Evolutionary conservation across 2,797 vertebrate genomes (phyloP).

Genomic region (Neosilurus hyrtlii): DNA sequence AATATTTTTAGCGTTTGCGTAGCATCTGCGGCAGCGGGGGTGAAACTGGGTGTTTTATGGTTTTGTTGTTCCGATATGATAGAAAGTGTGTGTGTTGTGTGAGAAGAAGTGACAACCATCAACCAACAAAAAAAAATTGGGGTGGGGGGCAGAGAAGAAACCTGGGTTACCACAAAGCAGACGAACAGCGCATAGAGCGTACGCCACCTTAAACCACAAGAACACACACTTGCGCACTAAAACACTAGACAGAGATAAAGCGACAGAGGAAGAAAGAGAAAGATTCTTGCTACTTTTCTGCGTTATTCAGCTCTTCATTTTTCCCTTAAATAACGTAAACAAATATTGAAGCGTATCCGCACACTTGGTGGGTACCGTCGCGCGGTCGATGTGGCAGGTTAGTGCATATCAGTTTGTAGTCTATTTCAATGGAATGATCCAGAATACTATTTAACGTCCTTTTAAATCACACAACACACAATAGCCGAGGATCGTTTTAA

Average conservation of each 20-base stretch:
- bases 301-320: no score
- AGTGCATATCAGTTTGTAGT: not conserved
- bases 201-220: not conserved
- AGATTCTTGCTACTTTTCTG: not conserved
- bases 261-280: no score
- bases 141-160: not conserved
- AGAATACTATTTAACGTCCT: not conserved
- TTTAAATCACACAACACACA: not conserved
- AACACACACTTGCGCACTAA: not conserved
- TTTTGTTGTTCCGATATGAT: not conserved
- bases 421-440: not conserved
- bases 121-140: not conserved
- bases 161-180: not conserved
- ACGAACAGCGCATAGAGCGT: not conserved
- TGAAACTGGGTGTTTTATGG: not conserved
- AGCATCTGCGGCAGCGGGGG: not conserved
- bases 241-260: not conserved
- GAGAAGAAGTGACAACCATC: not conserved
- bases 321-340: not conserved
- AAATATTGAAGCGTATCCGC: not conserved
- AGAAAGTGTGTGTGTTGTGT: not conserved
- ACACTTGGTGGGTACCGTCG: not conserved
- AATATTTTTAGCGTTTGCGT: not conserved
- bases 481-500: not conserved
- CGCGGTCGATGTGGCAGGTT: not conserved